Conservation (phyloP, 2,888 invertebrate species). For the Augochlorella aurata region DNA sequence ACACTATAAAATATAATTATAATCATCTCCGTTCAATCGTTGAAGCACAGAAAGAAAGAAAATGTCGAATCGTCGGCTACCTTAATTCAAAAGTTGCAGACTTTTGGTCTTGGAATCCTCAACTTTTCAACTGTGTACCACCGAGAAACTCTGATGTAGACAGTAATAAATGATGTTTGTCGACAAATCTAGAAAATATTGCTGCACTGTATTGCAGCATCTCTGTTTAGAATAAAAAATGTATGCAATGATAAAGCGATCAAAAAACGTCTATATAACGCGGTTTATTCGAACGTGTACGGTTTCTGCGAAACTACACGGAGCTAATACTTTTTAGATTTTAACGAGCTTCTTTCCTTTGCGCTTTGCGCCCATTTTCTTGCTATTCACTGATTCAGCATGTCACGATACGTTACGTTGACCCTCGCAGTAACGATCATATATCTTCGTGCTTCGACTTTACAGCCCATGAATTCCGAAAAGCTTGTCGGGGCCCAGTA, state of each 20-base stretch:
- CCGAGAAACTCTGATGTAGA: neutral
- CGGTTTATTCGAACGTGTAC: constrained; percentile 53
- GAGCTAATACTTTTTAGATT: constrained; percentile 39
- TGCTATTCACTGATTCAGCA: constrained; percentile 44
- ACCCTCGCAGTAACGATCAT: constrained; percentile 38
- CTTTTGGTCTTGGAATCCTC: too few species aligned
- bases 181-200: neutral
- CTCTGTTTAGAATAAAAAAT: neutral
- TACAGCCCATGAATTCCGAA: constrained; percentile 69
- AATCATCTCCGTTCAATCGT: too few species aligned
- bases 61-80: too few species aligned
- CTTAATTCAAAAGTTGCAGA: too few species aligned
- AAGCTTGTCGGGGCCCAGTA: constrained; percentile 63
- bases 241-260: neutral
- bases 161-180: neutral
- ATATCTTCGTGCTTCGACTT: constrained; percentile 62
- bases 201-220: neutral
- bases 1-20: too few species aligned
- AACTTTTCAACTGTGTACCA: too few species aligned
- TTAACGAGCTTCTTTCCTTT: constrained; percentile 42
- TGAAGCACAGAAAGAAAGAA: too few species aligned
- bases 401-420: constrained; percentile 44
- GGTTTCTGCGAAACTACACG: constrained; percentile 31
- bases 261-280: neutral
- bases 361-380: constrained; percentile 9